Conservation (phyloP, 2,113 vertebrate genomes). For the Menidia beryllina region DNA sequence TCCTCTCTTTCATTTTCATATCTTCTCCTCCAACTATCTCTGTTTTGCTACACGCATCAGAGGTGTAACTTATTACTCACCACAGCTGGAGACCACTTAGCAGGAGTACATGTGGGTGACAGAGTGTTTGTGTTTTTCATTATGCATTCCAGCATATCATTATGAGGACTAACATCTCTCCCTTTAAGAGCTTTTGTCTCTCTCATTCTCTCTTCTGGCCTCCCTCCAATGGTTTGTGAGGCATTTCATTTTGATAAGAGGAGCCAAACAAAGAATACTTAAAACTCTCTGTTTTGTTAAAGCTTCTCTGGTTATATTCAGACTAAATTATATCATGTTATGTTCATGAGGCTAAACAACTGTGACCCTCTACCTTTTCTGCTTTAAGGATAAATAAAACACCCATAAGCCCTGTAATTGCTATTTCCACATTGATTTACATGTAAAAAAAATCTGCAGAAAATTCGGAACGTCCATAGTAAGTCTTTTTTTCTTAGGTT, state of each 20-base stretch:
- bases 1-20: conserved; percentile 14
- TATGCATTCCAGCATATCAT: conserved; percentile 32
- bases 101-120: conserved; percentile 34
- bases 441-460: too few relatives aligned
- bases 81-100: conserved; percentile 59
- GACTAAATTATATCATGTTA: conserved; percentile 2
- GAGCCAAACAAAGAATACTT: conserved; percentile 14
- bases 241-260: conserved; percentile 16
- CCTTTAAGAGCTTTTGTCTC: conserved; percentile 42
- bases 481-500: too few relatives aligned
- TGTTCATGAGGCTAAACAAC: neutral
- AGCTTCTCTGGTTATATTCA: neutral
- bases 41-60: conserved; percentile 39
- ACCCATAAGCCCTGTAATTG: conserved; percentile 1
- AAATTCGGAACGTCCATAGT: too few relatives aligned
- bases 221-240: conserved; percentile 37
- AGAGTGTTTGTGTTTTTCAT: conserved; percentile 45
- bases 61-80: conserved; percentile 54
- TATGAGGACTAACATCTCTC: conserved; percentile 41
- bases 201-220: conserved; percentile 33
- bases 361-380: conserved; percentile 16
- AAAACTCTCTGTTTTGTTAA: conserved; percentile 17
- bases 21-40: conserved; percentile 34
- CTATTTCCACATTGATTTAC: too few relatives aligned
- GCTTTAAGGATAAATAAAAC: neutral